A percentile compares a stretch with the other conserved stretches of the same genome.
phyloP scores from a whole-genome alignment of 2,113 vertebrate genomes.

The Oreochromis tanganicae region DNA sequence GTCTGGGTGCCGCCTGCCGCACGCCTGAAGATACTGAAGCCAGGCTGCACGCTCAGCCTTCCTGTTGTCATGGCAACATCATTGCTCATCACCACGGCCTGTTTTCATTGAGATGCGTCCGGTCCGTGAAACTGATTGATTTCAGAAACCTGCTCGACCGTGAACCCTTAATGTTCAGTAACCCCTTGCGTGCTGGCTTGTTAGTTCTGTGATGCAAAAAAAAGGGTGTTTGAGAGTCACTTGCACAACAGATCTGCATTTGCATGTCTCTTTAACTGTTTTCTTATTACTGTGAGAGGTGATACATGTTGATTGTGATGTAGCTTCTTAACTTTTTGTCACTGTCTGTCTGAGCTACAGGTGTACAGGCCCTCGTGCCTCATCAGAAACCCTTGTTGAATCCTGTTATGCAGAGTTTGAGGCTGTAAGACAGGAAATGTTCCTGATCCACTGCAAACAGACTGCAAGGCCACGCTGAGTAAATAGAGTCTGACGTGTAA shows the following conservation, averaged over 20 bases:
- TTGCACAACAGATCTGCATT: neutral
- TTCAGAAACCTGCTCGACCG: slow-evolving; percentile 60
- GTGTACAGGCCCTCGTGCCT: neutral
- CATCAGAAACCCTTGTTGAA: neutral
- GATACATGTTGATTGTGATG: neutral
- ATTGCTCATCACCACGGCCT: slow-evolving; percentile 79
- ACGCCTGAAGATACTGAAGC: slow-evolving; percentile 63
- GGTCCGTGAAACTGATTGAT: slow-evolving; percentile 71
- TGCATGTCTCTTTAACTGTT: slow-evolving; percentile 27
- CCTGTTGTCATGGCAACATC: slow-evolving; percentile 93
- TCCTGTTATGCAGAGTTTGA: neutral
- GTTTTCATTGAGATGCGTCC: slow-evolving; percentile 85
- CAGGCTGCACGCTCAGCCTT: slow-evolving; percentile 74
- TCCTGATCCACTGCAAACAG: slow-evolving; percentile 2
- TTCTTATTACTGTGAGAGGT: neutral
- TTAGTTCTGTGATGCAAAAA: slow-evolving; percentile 28
- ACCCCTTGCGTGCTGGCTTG: slow-evolving; percentile 34
- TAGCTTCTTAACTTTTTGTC: neutral
- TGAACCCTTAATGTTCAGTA: slow-evolving; percentile 46
- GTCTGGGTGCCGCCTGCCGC: slow-evolving; percentile 64
- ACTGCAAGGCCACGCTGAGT: slow-evolving; percentile 11
- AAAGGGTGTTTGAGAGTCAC: neutral
- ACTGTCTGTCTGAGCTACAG: neutral
- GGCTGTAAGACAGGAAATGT: neutral
- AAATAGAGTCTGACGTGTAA: slow-evolving; percentile 35